phyloP scores from a whole-genome alignment of 2,888 invertebrate species.

The Lithodes maja region DNA sequence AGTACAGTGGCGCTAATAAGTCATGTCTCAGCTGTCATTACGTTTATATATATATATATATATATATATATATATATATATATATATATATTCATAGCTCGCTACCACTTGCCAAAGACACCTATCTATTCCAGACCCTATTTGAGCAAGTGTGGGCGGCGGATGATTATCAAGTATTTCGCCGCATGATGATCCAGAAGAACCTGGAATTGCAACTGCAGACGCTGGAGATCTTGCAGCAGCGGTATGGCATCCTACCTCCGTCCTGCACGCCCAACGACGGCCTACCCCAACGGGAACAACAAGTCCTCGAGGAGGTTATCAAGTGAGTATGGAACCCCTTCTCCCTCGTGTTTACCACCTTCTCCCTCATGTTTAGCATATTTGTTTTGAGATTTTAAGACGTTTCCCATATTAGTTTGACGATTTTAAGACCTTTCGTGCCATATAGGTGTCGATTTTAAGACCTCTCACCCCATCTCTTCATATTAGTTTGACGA shows the following conservation, averaged over 20 bases:
- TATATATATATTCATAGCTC: not conserved
- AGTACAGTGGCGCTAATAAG: no score
- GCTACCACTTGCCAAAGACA: not conserved
- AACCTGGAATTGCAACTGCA: constrained; percentile 93
- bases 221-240: constrained; percentile 86
- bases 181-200: constrained; percentile 93
- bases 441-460: no score
- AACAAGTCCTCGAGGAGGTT: constrained; percentile 79
- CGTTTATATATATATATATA: not conserved
- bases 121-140: constrained; percentile 76
- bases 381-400: no score
- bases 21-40: no score
- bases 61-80: not conserved
- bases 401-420: no score
- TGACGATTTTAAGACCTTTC: no score
- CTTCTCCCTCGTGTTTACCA: no score
- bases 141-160: constrained; percentile 93
- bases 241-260: constrained; percentile 82
- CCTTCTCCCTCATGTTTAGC: no score
- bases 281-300: constrained; percentile 76
- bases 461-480: not conserved
- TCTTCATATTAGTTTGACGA: not conserved
- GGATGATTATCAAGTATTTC: constrained; percentile 92
- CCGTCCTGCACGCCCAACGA: constrained; percentile 78
- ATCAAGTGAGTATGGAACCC: constrained; percentile 74